Conservation (phyloP, 2,797 vertebrate species). For the Enoplosus armatus region DNA sequence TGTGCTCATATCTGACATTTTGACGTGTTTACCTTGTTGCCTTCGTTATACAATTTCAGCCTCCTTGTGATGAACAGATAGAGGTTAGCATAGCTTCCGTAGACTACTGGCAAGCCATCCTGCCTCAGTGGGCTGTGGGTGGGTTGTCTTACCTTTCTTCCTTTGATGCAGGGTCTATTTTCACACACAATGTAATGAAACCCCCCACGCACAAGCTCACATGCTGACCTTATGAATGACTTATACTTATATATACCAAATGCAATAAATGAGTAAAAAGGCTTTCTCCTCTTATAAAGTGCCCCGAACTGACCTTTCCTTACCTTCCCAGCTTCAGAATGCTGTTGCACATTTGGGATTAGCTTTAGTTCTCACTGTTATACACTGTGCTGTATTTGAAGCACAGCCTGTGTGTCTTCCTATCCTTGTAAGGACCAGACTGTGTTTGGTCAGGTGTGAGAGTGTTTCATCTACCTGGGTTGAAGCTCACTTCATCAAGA, state of each 20-base stretch:
- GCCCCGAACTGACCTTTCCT: background rate
- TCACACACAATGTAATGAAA: constrained; percentile 6
- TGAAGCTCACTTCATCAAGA: background rate
- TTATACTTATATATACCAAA: background rate
- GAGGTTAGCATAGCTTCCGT: constrained; percentile 12
- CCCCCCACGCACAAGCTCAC: background rate
- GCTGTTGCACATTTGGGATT: background rate
- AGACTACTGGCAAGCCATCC: background rate
- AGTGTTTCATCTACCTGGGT: background rate
- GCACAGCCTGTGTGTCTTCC: background rate
- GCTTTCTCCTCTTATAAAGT: background rate
- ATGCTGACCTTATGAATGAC: constrained; percentile 14
- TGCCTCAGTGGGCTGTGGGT: background rate
- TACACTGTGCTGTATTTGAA: background rate
- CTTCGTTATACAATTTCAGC: background rate
- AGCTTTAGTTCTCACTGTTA: background rate
- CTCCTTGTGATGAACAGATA: constrained; percentile 1
- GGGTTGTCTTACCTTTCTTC: constrained; percentile 9
- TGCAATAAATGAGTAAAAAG: background rate
- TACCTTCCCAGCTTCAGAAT: background rate
- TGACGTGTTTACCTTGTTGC: constrained; percentile 6
- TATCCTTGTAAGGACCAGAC: background rate
- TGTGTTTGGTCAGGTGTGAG: background rate
- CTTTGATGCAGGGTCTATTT: constrained; percentile 23
- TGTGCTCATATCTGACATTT: constrained; percentile 39